These are phyloP conservation scores for Atlantisia rogersi DNA, from an alignment of 2,113 vertebrate species.

Conservation along the genomic window DNA sequence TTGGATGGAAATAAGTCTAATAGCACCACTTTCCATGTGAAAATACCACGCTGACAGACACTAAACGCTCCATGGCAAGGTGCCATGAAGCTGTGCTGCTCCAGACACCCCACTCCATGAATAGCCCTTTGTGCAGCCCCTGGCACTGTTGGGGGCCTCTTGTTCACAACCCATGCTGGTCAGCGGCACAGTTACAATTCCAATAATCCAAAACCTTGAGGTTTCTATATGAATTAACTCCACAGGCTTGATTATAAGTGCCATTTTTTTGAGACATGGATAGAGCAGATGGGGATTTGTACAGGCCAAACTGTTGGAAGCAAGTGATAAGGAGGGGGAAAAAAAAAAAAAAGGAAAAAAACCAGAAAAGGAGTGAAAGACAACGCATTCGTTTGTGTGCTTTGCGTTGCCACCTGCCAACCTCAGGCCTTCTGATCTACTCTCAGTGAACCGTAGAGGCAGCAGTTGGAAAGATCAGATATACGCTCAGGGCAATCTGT, in stretches of 20 bases:
- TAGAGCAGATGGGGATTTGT: constrained; percentile 49
- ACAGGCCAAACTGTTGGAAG: constrained; percentile 26
- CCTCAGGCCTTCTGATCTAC: constrained; percentile 52
- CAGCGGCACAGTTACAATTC: rapidly evolving
- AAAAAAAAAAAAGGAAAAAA: not conserved
- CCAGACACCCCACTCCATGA: not conserved
- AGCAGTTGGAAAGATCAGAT: constrained; percentile 55
- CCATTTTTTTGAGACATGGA: constrained; percentile 17
- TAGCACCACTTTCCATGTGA: not conserved
- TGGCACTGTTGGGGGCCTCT: not conserved
- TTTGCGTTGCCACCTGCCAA: constrained; percentile 27
- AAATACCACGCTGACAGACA: not conserved
- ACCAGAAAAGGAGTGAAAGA: not conserved
- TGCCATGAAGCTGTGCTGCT: constrained; percentile 10
- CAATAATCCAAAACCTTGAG: not conserved
- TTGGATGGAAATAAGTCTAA: not conserved
- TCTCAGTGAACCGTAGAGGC: not conserved
- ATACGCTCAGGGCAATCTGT: constrained; percentile 36
- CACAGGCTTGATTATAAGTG: not conserved
- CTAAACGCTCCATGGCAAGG: not conserved
- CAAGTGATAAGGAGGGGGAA: not conserved
- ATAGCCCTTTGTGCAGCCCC: not conserved
- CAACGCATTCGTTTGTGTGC: constrained; percentile 1
- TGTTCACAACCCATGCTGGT: not conserved
- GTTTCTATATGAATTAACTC: not conserved